Percentiles rank a stretch among this genome's conserved stretches.
Conservation (phyloP, 2,797 vertebrate genomes). For the Onychomys leucogaster region DNA sequence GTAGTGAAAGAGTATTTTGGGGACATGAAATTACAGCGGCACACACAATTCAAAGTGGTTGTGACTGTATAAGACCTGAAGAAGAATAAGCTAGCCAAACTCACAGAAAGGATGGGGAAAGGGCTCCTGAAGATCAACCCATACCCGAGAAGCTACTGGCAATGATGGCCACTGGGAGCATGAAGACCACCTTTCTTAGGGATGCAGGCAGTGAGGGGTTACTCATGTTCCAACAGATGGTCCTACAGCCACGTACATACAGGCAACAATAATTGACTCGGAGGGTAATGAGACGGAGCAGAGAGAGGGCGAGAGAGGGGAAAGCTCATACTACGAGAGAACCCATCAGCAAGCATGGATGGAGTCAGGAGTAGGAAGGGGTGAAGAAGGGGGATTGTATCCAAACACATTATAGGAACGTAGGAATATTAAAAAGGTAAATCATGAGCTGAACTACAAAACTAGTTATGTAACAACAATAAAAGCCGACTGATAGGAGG, state of each 20-base stretch:
- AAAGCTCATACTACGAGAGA: background rate
- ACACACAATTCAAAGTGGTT: background rate
- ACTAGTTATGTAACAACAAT: background rate
- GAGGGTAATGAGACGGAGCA: background rate
- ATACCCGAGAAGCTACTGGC: background rate
- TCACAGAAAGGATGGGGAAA: too few species aligned
- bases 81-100: background rate
- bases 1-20: background rate
- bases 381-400: background rate
- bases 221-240: background rate
- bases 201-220: background rate
- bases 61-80: background rate
- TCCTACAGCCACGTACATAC: background rate
- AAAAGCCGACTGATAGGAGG: background rate
- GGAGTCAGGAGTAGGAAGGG: background rate
- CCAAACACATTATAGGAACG: too few species aligned
- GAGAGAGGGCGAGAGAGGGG: too few species aligned
- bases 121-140: background rate
- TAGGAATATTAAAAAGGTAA: constrained; percentile 5
- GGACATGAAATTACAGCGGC: background rate
- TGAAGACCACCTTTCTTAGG: background rate
- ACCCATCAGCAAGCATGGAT: background rate
- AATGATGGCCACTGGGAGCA: background rate
- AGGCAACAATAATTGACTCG: background rate
- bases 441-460: constrained; percentile 11